phyloP scores from a whole-genome alignment of 37 sponge, comb jelly and placozoan species.

The Petrosia ficiformis region DNA sequence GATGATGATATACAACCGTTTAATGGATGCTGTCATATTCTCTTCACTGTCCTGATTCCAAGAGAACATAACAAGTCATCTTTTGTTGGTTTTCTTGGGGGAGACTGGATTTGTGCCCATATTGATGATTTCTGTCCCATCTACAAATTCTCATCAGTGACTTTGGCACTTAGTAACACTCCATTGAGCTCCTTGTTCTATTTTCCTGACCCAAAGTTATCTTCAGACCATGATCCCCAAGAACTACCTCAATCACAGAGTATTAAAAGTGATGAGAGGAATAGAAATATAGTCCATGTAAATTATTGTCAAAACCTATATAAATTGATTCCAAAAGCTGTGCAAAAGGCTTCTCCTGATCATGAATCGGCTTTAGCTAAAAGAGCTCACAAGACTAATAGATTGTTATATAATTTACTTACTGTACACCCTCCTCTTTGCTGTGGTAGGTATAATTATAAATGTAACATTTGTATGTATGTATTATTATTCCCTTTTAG shows the following conservation, averaged over 20 bases:
- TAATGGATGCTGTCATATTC: conserved; percentile 17
- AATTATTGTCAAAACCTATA: background rate
- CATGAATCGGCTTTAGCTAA: background rate
- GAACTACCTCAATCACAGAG: too few species aligned
- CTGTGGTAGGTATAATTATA: too few species aligned
- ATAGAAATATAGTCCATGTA: too few species aligned
- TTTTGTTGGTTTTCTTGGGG: conserved; percentile 74
- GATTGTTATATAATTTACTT: background rate
- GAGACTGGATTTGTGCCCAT: conserved; percentile 64
- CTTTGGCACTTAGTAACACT: background rate
- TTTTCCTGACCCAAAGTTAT: too few species aligned
- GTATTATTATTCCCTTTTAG: too few species aligned
- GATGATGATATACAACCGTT: background rate
- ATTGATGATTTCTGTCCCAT: conserved; percentile 63
- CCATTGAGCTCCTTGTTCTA: too few species aligned
- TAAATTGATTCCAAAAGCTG: background rate
- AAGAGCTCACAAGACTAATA: background rate
- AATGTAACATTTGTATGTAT: too few species aligned
- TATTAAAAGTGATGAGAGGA: too few species aligned
- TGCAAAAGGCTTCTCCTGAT: background rate
- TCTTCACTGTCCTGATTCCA: conserved; percentile 61
- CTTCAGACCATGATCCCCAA: too few species aligned
- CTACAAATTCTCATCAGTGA: background rate
- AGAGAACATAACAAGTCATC: conserved; percentile 28
- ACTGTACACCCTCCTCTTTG: background rate